Conservation (phyloP, 2,888 invertebrate species). For the Dryocosmus kuriphilus region DNA sequence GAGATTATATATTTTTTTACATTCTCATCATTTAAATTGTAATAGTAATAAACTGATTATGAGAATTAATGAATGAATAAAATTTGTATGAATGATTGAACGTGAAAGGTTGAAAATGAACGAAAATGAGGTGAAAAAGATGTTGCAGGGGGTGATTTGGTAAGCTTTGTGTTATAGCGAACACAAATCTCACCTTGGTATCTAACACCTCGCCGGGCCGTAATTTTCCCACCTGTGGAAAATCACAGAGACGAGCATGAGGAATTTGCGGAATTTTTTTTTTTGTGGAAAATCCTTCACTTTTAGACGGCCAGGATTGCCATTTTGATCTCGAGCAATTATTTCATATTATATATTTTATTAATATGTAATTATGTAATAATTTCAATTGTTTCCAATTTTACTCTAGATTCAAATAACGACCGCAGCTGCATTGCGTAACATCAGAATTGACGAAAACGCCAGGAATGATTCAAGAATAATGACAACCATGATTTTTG, state of each 20-base stretch:
- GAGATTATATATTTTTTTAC: not conserved
- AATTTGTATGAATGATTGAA: constrained; percentile 3
- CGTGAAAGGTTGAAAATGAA: constrained; percentile 37
- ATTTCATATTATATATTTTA: not conserved
- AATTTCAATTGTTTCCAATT: not conserved
- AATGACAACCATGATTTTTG: not conserved
- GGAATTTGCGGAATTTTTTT: constrained; percentile 47
- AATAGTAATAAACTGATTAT: not conserved
- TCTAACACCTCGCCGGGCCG: constrained; percentile 89
- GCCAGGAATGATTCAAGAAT: constrained; percentile 10
- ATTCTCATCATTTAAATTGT: not conserved
- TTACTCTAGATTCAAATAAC: constrained; percentile 19
- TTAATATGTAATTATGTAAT: not conserved
- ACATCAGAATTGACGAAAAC: constrained; percentile 6
- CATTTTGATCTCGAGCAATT: constrained; percentile 26
- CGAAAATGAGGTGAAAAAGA: constrained; percentile 52
- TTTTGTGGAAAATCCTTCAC: not conserved
- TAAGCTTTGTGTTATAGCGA: constrained; percentile 79
- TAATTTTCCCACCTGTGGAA: constrained; percentile 85
- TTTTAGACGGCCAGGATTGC: not conserved
- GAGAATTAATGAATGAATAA: not conserved
- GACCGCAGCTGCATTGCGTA: not conserved
- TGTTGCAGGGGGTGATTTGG: constrained; percentile 68
- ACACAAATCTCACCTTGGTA: constrained; percentile 87
- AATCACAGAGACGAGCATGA: constrained; percentile 63